Conservation (phyloP, 2,888 invertebrate genomes). For the Schizotus pectinicornis region DNA sequence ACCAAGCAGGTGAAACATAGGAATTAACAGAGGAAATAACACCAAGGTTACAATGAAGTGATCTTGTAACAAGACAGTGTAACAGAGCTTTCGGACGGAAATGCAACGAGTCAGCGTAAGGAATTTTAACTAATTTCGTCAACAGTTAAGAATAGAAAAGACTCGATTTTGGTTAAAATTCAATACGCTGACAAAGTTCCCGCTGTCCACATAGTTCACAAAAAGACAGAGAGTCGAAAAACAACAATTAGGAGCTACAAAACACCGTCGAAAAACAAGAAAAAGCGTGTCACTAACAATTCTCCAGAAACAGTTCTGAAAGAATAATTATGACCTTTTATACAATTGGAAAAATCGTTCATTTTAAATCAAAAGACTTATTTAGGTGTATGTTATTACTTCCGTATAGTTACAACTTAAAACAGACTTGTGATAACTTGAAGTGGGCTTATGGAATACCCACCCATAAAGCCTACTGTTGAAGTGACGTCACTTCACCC, state of each 20-base stretch:
- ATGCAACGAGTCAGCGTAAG: constrained; percentile 8
- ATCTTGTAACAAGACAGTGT: constrained; percentile 8
- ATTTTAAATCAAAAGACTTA: no score
- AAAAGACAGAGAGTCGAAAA: constrained; percentile 4
- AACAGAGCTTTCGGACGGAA: constrained; percentile 10
- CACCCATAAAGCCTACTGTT: no score
- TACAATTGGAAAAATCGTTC: constrained; percentile 9
- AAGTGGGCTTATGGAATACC: no score
- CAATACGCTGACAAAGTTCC: no score
- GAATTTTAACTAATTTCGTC: no score
- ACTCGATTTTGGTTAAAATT: no score
- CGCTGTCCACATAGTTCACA: background rate
- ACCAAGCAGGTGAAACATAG: constrained; percentile 50
- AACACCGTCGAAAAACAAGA: constrained; percentile 24
- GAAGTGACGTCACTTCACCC: no score
- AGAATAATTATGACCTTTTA: constrained; percentile 44
- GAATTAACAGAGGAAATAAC: constrained; percentile 46
- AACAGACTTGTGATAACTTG: no score
- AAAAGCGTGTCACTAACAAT: background rate
- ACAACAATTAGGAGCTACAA: constrained; percentile 13
- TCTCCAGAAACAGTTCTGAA: constrained; percentile 29
- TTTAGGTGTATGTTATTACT: no score
- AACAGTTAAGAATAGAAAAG: background rate
- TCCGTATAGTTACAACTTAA: no score
- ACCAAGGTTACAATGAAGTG: constrained; percentile 34